Base-by-base conservation (phyloP, 2,113 vertebrate species). In the Poeciliopsis occidentalis region DNA sequence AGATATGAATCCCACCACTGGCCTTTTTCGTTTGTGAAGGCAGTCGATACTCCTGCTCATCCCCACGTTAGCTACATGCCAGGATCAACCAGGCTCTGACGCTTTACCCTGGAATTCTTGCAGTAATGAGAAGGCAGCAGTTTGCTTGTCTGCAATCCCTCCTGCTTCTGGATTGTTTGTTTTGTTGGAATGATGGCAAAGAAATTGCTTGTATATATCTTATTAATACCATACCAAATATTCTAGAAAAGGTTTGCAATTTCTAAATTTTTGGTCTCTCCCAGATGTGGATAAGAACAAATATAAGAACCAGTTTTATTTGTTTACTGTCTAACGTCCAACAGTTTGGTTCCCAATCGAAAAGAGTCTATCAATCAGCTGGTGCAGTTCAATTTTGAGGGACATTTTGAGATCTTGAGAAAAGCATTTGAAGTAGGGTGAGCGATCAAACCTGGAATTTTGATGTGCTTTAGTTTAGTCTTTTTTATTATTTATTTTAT, bases 71-170 rank as follows among this genome's bases (percentile, higher is more conserved):
- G 84, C 75, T 80, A 77, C 80, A 60, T 19, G 69, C 78, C 85
- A 85, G 87, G 80, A 85, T 87, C 81, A 79, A 71, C 82, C 41
- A 76, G 80, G 73, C 78, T 83, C 83, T 81, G 70, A 87, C 80
- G 73, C 85, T 86, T 75, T 73, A 57, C 79, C 81, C 63, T 72
- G 68, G 82, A 86, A 89, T 92, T 91, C 85, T 83, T 80, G 71
- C 64, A 68, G 66, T 90, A 89, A 93, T 90, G 67, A 85, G 81
- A 91, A 87, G 67, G 65, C 92, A 90, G 88, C 66, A 71, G 76
- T 82, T 30, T 13, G 32, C 81, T 70, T 73, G 26, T 73, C 71
- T 51, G 77, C 51, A 78, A 69, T 89, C 72, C 80, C 67, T 87
- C 51, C 41, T 69, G 71, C 3, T 15, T 41, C 13, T 41, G 3